Conservation (phyloP, 2,113 vertebrate genomes). For the Rana temporaria region DNA sequence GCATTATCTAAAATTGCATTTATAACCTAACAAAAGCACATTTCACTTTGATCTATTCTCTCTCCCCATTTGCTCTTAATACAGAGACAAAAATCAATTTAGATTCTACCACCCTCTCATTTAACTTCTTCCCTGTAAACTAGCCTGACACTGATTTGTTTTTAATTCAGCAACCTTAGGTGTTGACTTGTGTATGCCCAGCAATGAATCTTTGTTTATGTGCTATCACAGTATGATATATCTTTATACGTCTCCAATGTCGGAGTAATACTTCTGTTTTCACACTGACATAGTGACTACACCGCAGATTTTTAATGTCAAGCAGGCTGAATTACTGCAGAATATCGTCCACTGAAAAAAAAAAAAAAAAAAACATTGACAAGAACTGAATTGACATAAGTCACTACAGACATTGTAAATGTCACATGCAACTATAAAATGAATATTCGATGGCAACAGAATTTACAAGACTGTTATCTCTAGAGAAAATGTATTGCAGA, state of each 20-base stretch:
- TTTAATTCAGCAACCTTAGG: conserved; percentile 46
- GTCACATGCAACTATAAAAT: conserved; percentile 33
- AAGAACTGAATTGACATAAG: conserved; percentile 49
- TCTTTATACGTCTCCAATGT: conserved; percentile 9
- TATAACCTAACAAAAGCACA: conserved; percentile 21
- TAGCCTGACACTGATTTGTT: conserved; percentile 47
- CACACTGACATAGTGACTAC: conserved; percentile 40
- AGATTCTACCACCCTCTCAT: conserved; percentile 34
- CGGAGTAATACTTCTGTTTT: conserved; percentile 30
- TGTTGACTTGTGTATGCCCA: conserved; percentile 39
- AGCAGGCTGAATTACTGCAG: conserved; percentile 44
- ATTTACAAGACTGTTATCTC: conserved; percentile 44
- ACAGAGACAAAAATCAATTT: conserved; percentile 53
- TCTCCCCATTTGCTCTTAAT: conserved; percentile 30
- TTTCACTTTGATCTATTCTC: conserved; percentile 46
- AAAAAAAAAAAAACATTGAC: conserved; percentile 29
- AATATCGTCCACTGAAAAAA: conserved; percentile 18
- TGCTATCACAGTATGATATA: conserved; percentile 51
- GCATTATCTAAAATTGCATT: conserved; percentile 47
- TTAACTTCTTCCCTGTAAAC: conserved; percentile 28
- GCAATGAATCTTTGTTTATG: conserved; percentile 54
- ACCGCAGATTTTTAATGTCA: conserved; percentile 41
- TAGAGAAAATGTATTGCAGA: conserved; percentile 22
- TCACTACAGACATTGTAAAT: conserved; percentile 49
- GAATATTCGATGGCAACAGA: conserved; percentile 50